Evolutionary conservation across 2,797 vertebrate species (phyloP).

Genomic region (Fundulus diaphanus): DNA sequence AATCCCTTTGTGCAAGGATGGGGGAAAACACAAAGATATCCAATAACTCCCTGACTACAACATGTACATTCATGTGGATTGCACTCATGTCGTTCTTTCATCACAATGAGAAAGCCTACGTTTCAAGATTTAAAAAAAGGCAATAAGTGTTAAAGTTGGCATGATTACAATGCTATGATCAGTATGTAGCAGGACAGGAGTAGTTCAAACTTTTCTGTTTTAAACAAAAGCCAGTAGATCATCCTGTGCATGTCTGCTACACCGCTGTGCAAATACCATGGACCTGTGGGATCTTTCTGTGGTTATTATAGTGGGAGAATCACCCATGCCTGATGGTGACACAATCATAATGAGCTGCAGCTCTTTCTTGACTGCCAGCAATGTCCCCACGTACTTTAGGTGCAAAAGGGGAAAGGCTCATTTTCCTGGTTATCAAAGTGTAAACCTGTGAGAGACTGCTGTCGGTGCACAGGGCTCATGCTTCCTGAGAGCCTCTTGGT

Average conservation of each 20-base stretch:
- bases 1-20: neutral
- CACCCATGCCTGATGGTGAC: neutral
- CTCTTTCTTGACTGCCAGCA: slow-evolving; percentile 52
- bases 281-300: neutral
- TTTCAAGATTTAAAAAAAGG: neutral
- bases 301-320: slow-evolving; percentile 12
- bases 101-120: too few relatives aligned
- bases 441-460: slow-evolving; percentile 73
- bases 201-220: neutral
- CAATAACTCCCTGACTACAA: neutral
- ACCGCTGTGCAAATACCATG: neutral
- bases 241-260: neutral
- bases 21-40: neutral
- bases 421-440: slow-evolving; percentile 64
- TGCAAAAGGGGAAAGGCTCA: slow-evolving; percentile 40
- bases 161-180: too few relatives aligned
- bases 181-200: too few relatives aligned
- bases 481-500: slow-evolving; percentile 74
- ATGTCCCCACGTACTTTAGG: slow-evolving; percentile 41
- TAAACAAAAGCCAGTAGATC: too few relatives aligned
- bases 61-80: neutral
- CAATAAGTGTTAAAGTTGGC: too few relatives aligned
- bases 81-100: neutral
- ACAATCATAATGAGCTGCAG: slow-evolving; percentile 43
- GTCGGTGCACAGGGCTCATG: slow-evolving; percentile 69